These are phyloP conservation scores for Protobothrops flavoviridis DNA, from an alignment of 2,113 vertebrate species.

Conservation along the genomic window DNA sequence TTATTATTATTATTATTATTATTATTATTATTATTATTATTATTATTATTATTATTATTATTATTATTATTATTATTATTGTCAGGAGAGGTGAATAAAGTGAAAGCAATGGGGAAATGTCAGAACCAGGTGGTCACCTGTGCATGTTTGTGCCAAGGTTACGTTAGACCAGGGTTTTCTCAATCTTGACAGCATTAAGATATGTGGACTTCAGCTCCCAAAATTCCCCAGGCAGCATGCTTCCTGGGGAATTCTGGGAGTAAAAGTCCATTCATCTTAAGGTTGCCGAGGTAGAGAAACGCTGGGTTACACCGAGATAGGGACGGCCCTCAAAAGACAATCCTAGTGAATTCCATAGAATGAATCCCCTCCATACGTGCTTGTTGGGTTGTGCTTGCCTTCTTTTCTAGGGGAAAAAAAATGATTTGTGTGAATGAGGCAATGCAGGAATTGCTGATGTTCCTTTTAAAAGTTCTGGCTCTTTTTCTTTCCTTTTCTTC, in stretches of 20 bases:
- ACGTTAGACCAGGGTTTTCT: too few species aligned
- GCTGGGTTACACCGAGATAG: not conserved
- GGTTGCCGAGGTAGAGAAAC: not conserved
- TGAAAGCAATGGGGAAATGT: not conserved
- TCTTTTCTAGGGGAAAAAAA: not conserved
- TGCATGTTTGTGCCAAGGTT: not conserved
- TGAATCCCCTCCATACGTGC: not conserved
- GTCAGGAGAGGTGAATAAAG: not conserved
- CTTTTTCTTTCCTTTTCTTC: not conserved
- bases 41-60: too few species aligned
- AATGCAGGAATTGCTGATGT: conserved; percentile 55
- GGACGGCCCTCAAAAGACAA: not conserved
- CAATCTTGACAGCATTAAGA: too few species aligned
- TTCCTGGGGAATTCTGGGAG: not conserved
- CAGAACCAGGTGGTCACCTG: not conserved
- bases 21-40: too few species aligned
- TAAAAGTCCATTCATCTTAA: not conserved
- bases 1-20: too few species aligned
- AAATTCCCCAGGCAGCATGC: not conserved
- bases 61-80: too few species aligned
- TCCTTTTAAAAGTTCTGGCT: conserved; percentile 66
- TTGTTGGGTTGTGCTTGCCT: not conserved
- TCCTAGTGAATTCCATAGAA: not conserved
- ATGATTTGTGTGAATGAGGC: not conserved
- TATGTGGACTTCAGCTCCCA: not conserved